Percentiles rank a stretch among this genome's conserved stretches.
These are phyloP conservation scores for Darevskia mixta DNA, from an alignment of 2,797 vertebrate genomes.

Conservation along the genomic window DNA sequence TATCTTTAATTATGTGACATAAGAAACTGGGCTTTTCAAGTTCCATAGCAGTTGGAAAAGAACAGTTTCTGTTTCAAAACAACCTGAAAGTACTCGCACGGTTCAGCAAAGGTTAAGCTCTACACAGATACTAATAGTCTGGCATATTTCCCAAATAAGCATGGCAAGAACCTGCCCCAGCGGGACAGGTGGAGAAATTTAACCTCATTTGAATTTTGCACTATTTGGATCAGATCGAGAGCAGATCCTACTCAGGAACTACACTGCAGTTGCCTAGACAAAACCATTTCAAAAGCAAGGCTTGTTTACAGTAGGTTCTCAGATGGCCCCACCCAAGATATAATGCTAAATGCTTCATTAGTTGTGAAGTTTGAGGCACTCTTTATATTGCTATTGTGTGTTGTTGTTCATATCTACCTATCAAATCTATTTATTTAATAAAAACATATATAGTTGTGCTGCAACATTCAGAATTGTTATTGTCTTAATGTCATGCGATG, in stretches of 20 bases:
- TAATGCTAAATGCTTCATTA: slow-evolving; percentile 11
- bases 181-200: slow-evolving; percentile 16
- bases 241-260: slow-evolving; percentile 8
- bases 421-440: too few relatives aligned
- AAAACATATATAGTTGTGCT: too few relatives aligned
- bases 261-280: slow-evolving; percentile 14
- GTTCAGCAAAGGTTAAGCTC: slow-evolving; percentile 18
- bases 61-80: slow-evolving; percentile 49
- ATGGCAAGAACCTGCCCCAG: slow-evolving; percentile 26
- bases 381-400: too few relatives aligned
- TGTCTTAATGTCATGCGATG: too few relatives aligned
- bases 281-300: slow-evolving; percentile 24
- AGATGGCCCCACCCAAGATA: background rate
- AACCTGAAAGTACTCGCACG: slow-evolving; percentile 45
- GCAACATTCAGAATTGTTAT: too few relatives aligned
- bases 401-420: too few relatives aligned
- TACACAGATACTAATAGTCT: slow-evolving; percentile 14
- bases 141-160: slow-evolving; percentile 36
- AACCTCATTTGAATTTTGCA: slow-evolving; percentile 33
- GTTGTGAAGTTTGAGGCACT: background rate
- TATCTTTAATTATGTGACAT: slow-evolving; percentile 64
- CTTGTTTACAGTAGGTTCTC: background rate
- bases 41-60: slow-evolving; percentile 44
- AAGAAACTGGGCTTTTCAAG: slow-evolving; percentile 58
- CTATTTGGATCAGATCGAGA: slow-evolving; percentile 16